These are phyloP conservation scores for Hyppa rectilinea DNA, from an alignment of 2,888 invertebrate species.

Conservation along the genomic window DNA sequence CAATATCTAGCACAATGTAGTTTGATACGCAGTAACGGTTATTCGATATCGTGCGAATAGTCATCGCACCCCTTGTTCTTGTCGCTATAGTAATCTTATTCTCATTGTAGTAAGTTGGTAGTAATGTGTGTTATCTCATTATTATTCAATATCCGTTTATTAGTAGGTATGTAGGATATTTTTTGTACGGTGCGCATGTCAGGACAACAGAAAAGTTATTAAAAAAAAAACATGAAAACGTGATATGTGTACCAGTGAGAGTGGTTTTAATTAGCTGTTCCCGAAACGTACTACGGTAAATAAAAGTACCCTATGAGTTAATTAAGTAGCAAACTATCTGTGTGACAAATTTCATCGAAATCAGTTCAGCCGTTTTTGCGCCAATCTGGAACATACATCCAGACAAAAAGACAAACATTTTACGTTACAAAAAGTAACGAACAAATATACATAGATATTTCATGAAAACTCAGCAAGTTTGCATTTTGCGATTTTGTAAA, in stretches of 20 bases:
- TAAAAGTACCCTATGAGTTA: no score
- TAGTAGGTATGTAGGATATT: not conserved
- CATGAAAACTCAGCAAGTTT: conserved; percentile 3
- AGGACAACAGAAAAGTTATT: no score
- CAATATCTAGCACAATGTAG: conserved; percentile 64
- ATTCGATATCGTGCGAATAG: conserved; percentile 68
- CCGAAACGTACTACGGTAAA: no score
- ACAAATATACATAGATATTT: conserved; percentile 18
- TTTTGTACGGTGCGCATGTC: no score
- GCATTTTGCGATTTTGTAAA: conserved; percentile 17
- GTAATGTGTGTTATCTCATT: conserved; percentile 12
- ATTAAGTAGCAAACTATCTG: no score
- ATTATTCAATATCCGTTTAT: conserved; percentile 3
- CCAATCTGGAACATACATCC: no score
- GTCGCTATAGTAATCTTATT: conserved; percentile 46
- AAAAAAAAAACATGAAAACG: not conserved
- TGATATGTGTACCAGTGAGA: not conserved
- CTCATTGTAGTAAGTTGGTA: conserved; percentile 22
- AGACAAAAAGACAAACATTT: no score
- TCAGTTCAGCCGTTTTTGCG: no score
- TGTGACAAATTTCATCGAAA: no score
- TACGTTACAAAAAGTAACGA: no score
- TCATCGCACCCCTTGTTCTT: conserved; percentile 46
- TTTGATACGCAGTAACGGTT: conserved; percentile 65
- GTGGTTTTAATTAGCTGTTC: conserved; percentile 22